These are phyloP conservation scores for Hyles lineata DNA, from an alignment of 2,888 invertebrate species.

Conservation along the genomic window DNA sequence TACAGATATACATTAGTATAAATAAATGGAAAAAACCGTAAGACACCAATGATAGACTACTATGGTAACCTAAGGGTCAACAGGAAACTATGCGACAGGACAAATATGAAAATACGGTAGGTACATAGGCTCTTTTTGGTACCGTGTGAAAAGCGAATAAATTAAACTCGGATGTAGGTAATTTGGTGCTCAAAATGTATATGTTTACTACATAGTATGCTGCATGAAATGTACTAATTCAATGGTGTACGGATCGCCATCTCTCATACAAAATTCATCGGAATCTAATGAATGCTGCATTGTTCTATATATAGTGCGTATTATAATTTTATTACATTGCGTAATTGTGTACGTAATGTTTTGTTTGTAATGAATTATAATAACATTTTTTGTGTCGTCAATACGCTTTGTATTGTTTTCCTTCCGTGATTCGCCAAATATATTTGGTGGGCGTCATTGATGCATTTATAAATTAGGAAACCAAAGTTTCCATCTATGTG, in stretches of 20 bases:
- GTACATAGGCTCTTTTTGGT: no score
- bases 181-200: no score
- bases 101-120: no score
- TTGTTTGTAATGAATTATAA: slow-evolving; percentile 26
- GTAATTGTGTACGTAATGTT: slow-evolving; percentile 26
- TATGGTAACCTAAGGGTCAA: no score
- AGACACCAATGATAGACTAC: no score
- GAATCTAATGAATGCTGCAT: slow-evolving; percentile 47
- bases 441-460: not conserved
- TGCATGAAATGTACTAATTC: not conserved
- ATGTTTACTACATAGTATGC: not conserved
- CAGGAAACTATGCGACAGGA: no score
- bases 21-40: no score
- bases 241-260: not conserved
- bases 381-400: slow-evolving; percentile 4
- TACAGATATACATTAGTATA: no score
- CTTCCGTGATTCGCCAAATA: slow-evolving; percentile 3
- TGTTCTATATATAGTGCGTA: slow-evolving; percentile 56
- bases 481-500: no score
- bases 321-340: slow-evolving; percentile 44
- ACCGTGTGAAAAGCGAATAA: no score
- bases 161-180: not conserved
- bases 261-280: slow-evolving; percentile 41
- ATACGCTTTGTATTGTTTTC: slow-evolving; percentile 7
- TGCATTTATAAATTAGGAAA: not conserved